phyloP scores from a whole-genome alignment of 1,140 invertebrate genomes.

The Pseudomyrmex flavicornis region DNA sequence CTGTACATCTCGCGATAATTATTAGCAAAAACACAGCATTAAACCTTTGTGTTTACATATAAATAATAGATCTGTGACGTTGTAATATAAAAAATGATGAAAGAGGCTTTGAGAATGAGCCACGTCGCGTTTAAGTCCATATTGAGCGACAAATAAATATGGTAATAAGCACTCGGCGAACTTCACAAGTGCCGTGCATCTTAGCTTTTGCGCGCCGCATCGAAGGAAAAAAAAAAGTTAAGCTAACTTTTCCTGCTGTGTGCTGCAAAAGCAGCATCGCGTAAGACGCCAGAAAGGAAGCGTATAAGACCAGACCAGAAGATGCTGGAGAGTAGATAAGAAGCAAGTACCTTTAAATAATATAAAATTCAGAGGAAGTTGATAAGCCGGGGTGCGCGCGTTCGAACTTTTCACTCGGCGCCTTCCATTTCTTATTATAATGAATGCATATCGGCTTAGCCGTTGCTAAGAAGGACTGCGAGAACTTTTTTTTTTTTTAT shows the following conservation, averaged over 20 bases:
- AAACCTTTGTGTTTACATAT: too few relatives aligned
- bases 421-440: constrained; percentile 85
- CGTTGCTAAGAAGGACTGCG: constrained; percentile 76
- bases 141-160: constrained; percentile 83
- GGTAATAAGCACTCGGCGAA: constrained; percentile 81
- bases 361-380: constrained; percentile 85
- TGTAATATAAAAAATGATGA: background rate
- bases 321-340: constrained; percentile 37
- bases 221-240: constrained; percentile 77
- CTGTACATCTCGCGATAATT: background rate
- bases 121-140: constrained; percentile 63
- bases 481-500: constrained; percentile 82
- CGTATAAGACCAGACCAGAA: constrained; percentile 53
- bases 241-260: constrained; percentile 75
- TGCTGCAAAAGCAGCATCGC: constrained; percentile 8
- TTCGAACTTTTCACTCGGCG: constrained; percentile 84
- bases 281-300: constrained; percentile 60
- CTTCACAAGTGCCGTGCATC: constrained; percentile 80
- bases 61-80: too few relatives aligned
- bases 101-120: too few relatives aligned
- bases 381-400: constrained; percentile 81
- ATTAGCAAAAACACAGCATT: too few relatives aligned
- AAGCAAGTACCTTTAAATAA: constrained; percentile 83
- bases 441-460: constrained; percentile 86
- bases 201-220: constrained; percentile 76